phyloP scores from a whole-genome alignment of 2,888 invertebrate species.

The Drosophila stalkeri region DNA sequence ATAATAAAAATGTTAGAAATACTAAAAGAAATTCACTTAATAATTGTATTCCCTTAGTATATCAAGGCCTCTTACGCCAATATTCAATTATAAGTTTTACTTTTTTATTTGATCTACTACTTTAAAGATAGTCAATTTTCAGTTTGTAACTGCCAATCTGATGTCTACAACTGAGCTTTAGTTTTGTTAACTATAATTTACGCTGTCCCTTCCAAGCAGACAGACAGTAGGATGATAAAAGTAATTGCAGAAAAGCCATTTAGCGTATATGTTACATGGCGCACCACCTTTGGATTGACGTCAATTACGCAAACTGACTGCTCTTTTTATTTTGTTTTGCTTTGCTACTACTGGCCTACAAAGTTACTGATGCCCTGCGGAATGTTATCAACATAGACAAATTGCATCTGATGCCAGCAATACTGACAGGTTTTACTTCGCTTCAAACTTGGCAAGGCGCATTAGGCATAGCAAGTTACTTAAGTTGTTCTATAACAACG shows the following conservation, averaged over 20 bases:
- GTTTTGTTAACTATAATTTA: background rate
- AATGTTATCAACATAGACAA: slow-evolving; percentile 49
- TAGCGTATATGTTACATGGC: background rate
- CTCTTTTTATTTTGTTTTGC: background rate
- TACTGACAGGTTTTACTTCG: slow-evolving; percentile 52
- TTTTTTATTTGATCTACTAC: background rate
- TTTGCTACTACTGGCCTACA: background rate
- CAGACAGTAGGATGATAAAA: background rate
- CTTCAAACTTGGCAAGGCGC: slow-evolving; percentile 52
- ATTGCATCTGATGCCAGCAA: slow-evolving; percentile 28
- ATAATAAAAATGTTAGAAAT: background rate
- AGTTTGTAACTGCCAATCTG: background rate
- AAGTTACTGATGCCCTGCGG: background rate
- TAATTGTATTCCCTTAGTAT: background rate
- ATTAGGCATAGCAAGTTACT: slow-evolving; percentile 50
- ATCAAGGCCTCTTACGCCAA: background rate
- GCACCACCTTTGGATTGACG: background rate
- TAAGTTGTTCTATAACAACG: slow-evolving; percentile 37
- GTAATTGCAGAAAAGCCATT: background rate
- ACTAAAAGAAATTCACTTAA: background rate
- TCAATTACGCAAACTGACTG: background rate
- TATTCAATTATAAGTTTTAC: background rate
- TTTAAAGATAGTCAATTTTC: background rate
- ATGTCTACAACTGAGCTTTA: too few species aligned
- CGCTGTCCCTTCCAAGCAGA: background rate